Conservation (phyloP, 2,888 invertebrate genomes). For the Sesia bembeciformis region DNA sequence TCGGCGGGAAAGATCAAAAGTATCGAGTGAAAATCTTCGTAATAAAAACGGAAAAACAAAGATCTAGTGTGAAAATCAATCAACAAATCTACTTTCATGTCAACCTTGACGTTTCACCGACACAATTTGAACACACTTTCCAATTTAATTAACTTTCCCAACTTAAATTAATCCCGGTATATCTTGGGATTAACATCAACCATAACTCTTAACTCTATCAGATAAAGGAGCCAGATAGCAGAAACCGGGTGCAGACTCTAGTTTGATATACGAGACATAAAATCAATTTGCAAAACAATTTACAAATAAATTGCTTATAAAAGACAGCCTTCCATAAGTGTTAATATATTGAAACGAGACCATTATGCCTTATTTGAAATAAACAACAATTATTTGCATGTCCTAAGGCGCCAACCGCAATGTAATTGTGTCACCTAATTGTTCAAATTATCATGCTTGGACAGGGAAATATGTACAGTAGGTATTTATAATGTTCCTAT, state of each 20-base stretch:
- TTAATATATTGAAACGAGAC: neutral
- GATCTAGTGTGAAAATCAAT: too few species aligned
- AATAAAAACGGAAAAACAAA: too few species aligned
- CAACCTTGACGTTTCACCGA: too few species aligned
- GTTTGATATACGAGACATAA: neutral
- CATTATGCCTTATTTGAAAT: neutral
- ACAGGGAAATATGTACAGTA: slow-evolving; percentile 15
- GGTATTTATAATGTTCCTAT: neutral
- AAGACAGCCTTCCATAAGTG: neutral
- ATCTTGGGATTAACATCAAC: too few species aligned
- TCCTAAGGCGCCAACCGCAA: slow-evolving; percentile 25
- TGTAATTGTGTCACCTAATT: slow-evolving; percentile 50
- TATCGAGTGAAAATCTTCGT: too few species aligned
- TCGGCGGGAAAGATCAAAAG: too few species aligned
- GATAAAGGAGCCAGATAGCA: neutral
- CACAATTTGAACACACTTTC: too few species aligned
- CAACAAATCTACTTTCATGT: too few species aligned
- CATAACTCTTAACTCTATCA: too few species aligned
- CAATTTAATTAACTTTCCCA: too few species aligned
- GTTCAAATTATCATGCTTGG: slow-evolving; percentile 23
- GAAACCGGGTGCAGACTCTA: neutral
- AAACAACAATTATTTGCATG: slow-evolving; percentile 20
- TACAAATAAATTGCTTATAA: neutral
- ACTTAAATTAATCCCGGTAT: too few species aligned
- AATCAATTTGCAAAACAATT: neutral